phyloP scores from a whole-genome alignment of 2,113 vertebrate genomes.

The Nerophis lumbriciformis region DNA sequence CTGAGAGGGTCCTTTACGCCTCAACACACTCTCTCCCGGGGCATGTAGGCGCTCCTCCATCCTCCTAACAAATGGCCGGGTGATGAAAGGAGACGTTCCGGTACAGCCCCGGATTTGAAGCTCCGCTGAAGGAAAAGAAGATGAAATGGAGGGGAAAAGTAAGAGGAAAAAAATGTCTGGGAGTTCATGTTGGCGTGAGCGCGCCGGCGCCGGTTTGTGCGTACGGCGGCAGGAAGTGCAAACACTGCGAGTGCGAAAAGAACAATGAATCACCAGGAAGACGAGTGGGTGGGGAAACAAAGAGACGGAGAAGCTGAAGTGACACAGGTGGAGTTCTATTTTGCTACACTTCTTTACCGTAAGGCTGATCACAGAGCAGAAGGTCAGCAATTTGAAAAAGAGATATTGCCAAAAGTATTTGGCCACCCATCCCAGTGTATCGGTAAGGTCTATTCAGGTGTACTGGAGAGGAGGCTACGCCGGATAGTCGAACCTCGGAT shows the following conservation, averaged over 20 bases:
- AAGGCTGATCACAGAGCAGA: conserved; percentile 29
- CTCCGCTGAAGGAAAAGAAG: conserved; percentile 32
- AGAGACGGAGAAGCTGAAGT: conserved; percentile 64
- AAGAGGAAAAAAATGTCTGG: conserved; percentile 31
- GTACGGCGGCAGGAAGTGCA: conserved; percentile 22
- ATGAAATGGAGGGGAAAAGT: conserved; percentile 10
- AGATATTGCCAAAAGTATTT: no score
- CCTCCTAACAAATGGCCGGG: conserved; percentile 49
- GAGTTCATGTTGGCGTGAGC: conserved; percentile 6
- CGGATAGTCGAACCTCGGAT: no score
- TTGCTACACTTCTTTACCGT: conserved; percentile 49
- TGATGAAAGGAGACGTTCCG: conserved; percentile 59
- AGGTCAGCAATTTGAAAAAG: no score
- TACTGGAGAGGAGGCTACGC: no score
- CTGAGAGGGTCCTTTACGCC: conserved; percentile 71
- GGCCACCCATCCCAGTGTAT: no score
- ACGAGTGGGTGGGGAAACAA: conserved; percentile 53
- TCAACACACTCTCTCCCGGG: conserved; percentile 57
- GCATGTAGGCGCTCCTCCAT: conserved; percentile 50
- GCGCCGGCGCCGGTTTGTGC: conserved; percentile 12
- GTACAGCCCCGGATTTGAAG: conserved; percentile 49
- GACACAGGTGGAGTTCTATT: conserved; percentile 63
- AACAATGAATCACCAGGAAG: conserved; percentile 58
- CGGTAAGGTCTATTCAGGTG: no score
- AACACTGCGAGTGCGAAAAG: conserved; percentile 28